phyloP scores from a whole-genome alignment of 2,113 vertebrate species.

The Ptyas mucosa region DNA sequence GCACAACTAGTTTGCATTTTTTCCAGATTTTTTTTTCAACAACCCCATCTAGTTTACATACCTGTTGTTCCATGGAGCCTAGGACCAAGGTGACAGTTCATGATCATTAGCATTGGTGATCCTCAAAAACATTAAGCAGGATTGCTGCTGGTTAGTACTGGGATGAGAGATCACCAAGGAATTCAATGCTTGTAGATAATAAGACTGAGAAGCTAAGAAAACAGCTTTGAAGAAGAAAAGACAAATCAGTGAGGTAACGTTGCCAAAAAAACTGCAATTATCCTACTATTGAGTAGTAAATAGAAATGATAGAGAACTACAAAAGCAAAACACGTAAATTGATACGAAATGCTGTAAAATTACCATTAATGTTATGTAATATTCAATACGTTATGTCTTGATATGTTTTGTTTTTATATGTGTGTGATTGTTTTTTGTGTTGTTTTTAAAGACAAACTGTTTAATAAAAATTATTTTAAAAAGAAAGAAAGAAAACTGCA shows the following conservation, averaged over 20 bases:
- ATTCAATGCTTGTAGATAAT: background rate
- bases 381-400: no score
- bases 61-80: background rate
- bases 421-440: no score
- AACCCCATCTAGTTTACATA: background rate
- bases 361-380: no score
- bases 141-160: background rate
- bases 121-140: background rate
- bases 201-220: background rate
- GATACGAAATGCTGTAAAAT: no score
- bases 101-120: background rate
- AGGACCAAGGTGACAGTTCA: background rate
- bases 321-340: no score
- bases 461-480: no score
- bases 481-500: background rate
- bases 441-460: no score
- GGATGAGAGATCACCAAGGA: background rate
- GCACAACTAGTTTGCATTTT: background rate
- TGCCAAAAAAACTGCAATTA: background rate
- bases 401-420: no score
- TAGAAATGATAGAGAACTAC: no score
- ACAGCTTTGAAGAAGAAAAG: background rate
- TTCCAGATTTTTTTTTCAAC: background rate
- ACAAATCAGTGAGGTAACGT: background rate
- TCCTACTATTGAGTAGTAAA: no score